Evolutionary conservation across 2,797 vertebrate species (phyloP).

Genomic region (Chelidonichthys spinosus): DNA sequence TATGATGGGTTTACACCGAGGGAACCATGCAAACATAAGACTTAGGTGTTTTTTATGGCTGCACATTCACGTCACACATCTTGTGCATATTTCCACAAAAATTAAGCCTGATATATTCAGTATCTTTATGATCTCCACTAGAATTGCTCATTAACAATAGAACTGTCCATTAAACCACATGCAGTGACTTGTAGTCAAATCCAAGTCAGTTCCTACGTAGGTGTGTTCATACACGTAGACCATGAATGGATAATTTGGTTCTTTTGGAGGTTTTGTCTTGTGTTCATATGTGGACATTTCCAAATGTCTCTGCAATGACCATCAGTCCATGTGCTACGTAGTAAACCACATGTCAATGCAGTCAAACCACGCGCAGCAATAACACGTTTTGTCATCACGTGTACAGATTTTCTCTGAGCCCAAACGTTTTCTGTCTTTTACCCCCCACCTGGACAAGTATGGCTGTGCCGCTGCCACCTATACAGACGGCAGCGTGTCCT

Average conservation of each 20-base stretch:
- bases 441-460: neutral
- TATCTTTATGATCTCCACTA: neutral
- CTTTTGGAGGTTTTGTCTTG: no score
- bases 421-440: neutral
- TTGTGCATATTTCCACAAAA: neutral
- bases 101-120: no score
- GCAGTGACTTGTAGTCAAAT: no score
- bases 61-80: neutral
- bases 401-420: neutral
- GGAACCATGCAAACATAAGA: neutral
- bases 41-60: neutral
- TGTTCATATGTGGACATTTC: neutral
- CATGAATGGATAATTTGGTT: no score
- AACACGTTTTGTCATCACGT: conserved; percentile 2
- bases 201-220: no score
- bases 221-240: no score
- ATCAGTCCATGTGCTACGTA: neutral
- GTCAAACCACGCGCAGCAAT: neutral
- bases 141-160: no score
- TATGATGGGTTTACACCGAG: neutral
- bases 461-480: no score
- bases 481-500: conserved; percentile 5
- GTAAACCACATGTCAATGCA: neutral
- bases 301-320: neutral
- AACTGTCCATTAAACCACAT: no score